These are phyloP conservation scores for Clusia tigrina DNA, from an alignment of 2,888 invertebrate genomes.

Conservation along the genomic window DNA sequence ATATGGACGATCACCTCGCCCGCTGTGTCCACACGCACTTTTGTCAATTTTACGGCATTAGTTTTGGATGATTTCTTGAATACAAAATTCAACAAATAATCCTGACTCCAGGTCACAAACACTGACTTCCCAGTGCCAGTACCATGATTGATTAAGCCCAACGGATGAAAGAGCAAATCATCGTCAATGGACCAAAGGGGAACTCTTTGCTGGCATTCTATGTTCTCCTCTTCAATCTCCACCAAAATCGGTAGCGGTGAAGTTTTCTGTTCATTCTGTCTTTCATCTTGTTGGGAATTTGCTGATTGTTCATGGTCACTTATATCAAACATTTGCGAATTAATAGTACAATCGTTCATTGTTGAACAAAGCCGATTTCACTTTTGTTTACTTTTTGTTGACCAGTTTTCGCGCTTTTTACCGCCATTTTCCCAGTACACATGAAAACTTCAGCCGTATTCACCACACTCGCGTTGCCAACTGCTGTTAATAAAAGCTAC, in stretches of 20 bases:
- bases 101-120: constrained; percentile 60
- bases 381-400: no score
- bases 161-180: constrained; percentile 56
- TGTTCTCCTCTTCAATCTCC: constrained; percentile 18
- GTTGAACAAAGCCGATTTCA: no score
- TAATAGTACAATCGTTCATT: constrained; percentile 17
- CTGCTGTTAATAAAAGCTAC: no score
- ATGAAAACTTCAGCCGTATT: no score
- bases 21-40: constrained; percentile 48
- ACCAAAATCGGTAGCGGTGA: no score
- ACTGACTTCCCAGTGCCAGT: constrained; percentile 52
- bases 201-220: constrained; percentile 2
- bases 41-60: constrained; percentile 45
- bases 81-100: constrained; percentile 57
- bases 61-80: constrained; percentile 51
- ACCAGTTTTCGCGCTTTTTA: no score
- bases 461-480: no score
- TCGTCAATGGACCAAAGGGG: constrained; percentile 58
- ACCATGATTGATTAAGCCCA: constrained; percentile 54
- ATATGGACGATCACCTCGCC: constrained; percentile 44
- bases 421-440: no score
- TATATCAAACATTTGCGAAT: constrained; percentile 19
- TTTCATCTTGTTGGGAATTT: background rate
- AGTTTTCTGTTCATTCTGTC: background rate
- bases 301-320: background rate